These are phyloP conservation scores for Aphelocoma coerulescens DNA, from an alignment of 2,113 vertebrate genomes.

Conservation along the genomic window DNA sequence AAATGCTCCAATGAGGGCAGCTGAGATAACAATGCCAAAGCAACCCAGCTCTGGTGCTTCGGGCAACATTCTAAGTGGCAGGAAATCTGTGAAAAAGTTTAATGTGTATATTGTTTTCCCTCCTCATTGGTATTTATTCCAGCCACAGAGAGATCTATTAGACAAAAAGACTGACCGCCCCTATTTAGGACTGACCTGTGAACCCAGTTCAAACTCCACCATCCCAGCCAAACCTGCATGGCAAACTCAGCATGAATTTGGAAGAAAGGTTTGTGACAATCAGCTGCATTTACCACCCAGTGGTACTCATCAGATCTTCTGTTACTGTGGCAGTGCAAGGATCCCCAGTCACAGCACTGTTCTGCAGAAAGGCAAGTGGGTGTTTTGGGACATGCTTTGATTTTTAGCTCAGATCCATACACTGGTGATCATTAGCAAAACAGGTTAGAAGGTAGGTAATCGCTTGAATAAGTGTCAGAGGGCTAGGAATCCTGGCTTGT, in stretches of 20 bases:
- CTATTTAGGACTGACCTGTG: background rate
- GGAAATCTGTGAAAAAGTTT: background rate
- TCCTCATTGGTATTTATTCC: background rate
- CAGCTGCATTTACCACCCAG: background rate
- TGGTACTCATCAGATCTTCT: background rate
- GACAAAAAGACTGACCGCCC: background rate
- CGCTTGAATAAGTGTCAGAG: background rate
- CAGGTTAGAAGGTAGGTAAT: slow-evolving; percentile 15
- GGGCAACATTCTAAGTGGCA: background rate
- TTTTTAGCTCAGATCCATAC: slow-evolving; percentile 18
- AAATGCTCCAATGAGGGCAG: background rate
- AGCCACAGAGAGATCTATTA: background rate
- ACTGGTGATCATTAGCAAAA: slow-evolving; percentile 25
- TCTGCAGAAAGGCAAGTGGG: background rate
- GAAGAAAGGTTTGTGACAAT: background rate
- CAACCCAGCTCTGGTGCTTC: background rate
- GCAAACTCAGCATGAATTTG: background rate
- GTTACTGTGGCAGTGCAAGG: background rate
- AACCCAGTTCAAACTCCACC: background rate
- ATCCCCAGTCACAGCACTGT: background rate
- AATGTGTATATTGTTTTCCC: background rate
- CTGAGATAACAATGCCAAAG: background rate
- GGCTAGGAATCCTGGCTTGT: slow-evolving; percentile 61
- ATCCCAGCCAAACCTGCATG: background rate
- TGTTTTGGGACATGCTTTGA: background rate